phyloP scores from a whole-genome alignment of 2,888 invertebrate genomes.

The Latheticus oryzae region DNA sequence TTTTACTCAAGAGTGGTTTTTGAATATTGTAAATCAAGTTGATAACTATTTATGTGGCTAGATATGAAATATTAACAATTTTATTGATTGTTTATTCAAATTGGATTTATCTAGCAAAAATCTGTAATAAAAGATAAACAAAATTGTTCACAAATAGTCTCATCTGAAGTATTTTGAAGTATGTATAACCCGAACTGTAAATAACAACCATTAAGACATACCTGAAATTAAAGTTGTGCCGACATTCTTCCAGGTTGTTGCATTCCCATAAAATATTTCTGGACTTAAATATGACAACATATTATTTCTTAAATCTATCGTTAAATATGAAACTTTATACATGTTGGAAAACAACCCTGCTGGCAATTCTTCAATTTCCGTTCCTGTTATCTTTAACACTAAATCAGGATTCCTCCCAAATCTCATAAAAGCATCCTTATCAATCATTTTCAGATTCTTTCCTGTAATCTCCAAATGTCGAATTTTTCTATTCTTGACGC shows the following conservation, averaged over 20 bases:
- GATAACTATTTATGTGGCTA: no score
- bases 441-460: slow-evolving; percentile 76
- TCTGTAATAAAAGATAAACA: no score
- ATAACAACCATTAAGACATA: no score
- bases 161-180: no score
- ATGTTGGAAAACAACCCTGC: slow-evolving; percentile 82
- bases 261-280: slow-evolving; percentile 87
- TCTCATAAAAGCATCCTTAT: slow-evolving; percentile 81
- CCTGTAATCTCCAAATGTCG: slow-evolving; percentile 86
- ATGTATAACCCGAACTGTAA: no score
- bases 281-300: slow-evolving; percentile 82
- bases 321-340: slow-evolving; percentile 82
- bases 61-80: no score
- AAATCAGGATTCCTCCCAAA: slow-evolving; percentile 82
- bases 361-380: slow-evolving; percentile 83
- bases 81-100: no score
- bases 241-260: slow-evolving; percentile 87
- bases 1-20: no score
- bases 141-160: no score
- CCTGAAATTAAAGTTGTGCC: slow-evolving; percentile 88
- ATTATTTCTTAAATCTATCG: slow-evolving; percentile 85
- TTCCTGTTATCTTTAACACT: slow-evolving; percentile 80
- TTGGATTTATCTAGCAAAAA: no score
- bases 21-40: no score
- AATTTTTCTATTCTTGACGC: slow-evolving; percentile 82